Evolutionary conservation across 2,113 vertebrate genomes (phyloP), one percentile per base, ranked within the genome.

Genomic region (Elephantulus edwardii): DNA sequence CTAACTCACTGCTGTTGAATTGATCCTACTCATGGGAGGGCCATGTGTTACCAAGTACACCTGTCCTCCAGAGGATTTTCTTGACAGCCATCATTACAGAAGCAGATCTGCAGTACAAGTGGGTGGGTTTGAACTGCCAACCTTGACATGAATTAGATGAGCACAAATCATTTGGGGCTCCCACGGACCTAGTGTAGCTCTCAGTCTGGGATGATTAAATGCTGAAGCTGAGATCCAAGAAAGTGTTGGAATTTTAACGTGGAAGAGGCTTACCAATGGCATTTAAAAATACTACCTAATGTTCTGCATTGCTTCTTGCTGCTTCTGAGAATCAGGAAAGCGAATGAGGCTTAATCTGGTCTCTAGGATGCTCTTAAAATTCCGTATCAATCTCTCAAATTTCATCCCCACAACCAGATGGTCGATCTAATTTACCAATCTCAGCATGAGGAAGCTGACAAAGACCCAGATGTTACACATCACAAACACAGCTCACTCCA

Each of bases 371-470:
- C 79, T n/a, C 72, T 80, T 80, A 22, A 22, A 58, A 58, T 58
- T 24, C 11, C 8, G 20, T 2, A 12, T 7, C 42, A 68, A 30
- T 13, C 17, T 8, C 10, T 38, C 35, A 50, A 28, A 83, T 35
- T 30, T 46, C 48, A 35, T 9, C 5, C 62, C 20, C 28, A 35
- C 44, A 46, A 4, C 13, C 50, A 88, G 78, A 35, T 6, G 33
- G 10, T 1, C 30, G 17, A 11, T 28, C 30, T 80, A 1, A 30
- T 22, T 56, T 8, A 1, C 28, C 8, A 2, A 0, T 4, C 12
- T 22, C 28, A 11, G 52, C 0, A 3, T 3, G 62, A 10, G 28
- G 33, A 5, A 6, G 72, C 48, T 58, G 8, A 52, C 46, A 10
- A 30, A 35, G 6, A 30, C 12, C 33, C 38, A 50, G 48, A 12